These are phyloP conservation scores for Tenodera sinensis DNA, from an alignment of 2,888 invertebrate species.

Conservation along the genomic window DNA sequence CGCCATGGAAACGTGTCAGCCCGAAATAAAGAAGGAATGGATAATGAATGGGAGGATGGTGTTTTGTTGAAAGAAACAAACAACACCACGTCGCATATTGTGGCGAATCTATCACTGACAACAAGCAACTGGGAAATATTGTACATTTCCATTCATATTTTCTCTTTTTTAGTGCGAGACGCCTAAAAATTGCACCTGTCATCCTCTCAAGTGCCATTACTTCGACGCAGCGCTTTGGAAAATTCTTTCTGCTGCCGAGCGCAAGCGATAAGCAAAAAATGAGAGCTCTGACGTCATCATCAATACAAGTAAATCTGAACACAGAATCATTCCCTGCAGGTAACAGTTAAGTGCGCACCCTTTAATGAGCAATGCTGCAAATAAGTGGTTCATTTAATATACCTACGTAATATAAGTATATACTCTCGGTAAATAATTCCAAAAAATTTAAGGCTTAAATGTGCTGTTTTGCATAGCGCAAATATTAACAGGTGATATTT, in stretches of 20 bases:
- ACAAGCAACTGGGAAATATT: neutral
- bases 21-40: neutral
- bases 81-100: neutral
- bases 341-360: neutral
- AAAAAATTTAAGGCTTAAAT: too few species aligned
- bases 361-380: too few species aligned
- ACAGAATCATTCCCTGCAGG: too few species aligned
- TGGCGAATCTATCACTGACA: conserved; percentile 1
- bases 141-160: conserved; percentile 7
- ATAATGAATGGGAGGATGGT: neutral
- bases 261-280: neutral
- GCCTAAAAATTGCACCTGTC: neutral
- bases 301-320: neutral
- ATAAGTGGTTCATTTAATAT: too few species aligned
- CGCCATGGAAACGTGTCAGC: neutral
- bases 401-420: too few species aligned
- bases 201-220: neutral
- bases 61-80: neutral
- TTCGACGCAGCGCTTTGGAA: neutral
- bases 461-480: too few species aligned
- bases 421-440: too few species aligned
- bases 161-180: neutral
- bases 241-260: neutral
- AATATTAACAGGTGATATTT: too few species aligned
- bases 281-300: neutral